Evolutionary conservation across 92 coral and sea anemone species (phyloP).

Genomic region (Epizoanthus rinbou): DNA sequence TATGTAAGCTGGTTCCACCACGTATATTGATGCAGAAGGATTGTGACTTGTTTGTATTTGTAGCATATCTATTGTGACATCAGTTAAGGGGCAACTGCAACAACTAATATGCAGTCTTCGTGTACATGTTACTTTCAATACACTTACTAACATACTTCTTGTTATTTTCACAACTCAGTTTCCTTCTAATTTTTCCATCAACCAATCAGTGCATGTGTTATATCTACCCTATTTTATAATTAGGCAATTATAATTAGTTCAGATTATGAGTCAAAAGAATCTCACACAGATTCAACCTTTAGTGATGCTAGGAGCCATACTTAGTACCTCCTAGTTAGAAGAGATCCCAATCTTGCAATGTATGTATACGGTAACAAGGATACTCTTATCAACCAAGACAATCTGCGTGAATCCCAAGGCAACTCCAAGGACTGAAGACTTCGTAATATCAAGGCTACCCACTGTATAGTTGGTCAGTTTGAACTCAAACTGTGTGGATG

Average conservation of each 20-base stretch:
- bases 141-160: no score
- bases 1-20: constrained; percentile 87
- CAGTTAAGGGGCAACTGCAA: not conserved
- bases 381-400: constrained; percentile 87
- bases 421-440: constrained; percentile 81
- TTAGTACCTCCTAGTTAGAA: not conserved
- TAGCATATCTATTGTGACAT: constrained; percentile 61
- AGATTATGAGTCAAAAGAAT: no score
- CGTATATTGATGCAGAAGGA: constrained; percentile 84
- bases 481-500: constrained; percentile 94
- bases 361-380: constrained; percentile 49
- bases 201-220: no score
- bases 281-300: no score
- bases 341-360: not conserved
- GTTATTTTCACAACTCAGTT: no score
- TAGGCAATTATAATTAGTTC: no score
- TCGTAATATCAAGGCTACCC: constrained; percentile 68
- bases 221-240: no score
- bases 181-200: no score
- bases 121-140: no score
- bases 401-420: constrained; percentile 79
- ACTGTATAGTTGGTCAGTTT: constrained; percentile 73
- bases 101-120: not conserved
- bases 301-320: no score
- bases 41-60: constrained; percentile 79